phyloP scores from a whole-genome alignment of 2,113 vertebrate species.

The Haliaeetus leucogaster region DNA sequence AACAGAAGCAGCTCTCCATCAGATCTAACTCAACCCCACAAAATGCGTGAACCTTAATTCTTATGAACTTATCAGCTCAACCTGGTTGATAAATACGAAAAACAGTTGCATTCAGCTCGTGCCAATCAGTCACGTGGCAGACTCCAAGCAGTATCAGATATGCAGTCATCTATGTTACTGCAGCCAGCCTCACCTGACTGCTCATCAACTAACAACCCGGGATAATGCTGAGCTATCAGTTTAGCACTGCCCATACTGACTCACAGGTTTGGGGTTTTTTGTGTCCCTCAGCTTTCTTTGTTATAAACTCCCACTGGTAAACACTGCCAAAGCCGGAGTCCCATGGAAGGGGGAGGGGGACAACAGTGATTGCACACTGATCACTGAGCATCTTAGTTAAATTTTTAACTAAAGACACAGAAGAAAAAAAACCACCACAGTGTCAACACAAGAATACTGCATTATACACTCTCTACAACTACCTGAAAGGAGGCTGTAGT shows the following conservation, averaged over 20 bases:
- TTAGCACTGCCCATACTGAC: neutral
- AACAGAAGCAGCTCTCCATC: neutral
- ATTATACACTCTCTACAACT: neutral
- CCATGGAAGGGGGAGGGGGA: rapidly evolving
- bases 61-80: neutral
- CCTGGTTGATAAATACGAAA: neutral
- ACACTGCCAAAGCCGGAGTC: neutral
- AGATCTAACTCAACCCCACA: neutral
- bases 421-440: neutral
- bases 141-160: neutral
- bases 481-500: too few species aligned
- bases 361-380: neutral
- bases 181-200: neutral
- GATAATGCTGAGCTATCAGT: neutral
- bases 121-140: neutral
- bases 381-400: neutral
- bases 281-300: neutral
- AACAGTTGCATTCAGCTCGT: rapidly evolving
- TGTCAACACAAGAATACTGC: neutral
- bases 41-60: neutral
- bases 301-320: neutral
- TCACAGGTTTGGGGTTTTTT: rapidly evolving
- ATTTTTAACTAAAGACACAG: neutral
- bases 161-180: rapidly evolving
- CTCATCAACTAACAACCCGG: neutral